A percentile compares a stretch with the other conserved stretches of the same genome.
These are phyloP conservation scores for Chironomus riparius DNA, from an alignment of 2,888 invertebrate species.

Conservation along the genomic window DNA sequence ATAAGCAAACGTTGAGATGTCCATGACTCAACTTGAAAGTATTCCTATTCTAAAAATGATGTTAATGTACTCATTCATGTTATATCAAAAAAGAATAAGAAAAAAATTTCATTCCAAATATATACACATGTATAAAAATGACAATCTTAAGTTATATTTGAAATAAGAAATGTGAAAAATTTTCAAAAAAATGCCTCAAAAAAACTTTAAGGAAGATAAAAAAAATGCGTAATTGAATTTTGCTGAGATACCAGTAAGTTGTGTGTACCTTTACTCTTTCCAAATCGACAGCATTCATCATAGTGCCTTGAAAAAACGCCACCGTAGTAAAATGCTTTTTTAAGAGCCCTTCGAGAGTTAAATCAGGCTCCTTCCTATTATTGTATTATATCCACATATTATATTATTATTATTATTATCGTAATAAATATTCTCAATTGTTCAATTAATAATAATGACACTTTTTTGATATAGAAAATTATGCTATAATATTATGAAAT, in stretches of 20 bases:
- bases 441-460: too few relatives aligned
- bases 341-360: constrained; percentile 92
- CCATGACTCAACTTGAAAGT: too few relatives aligned
- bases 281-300: constrained; percentile 99
- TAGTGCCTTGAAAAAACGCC: constrained; percentile 99
- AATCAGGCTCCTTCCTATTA: constrained; percentile 98
- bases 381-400: background rate
- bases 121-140: background rate
- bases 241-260: background rate
- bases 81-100: background rate
- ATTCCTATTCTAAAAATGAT: background rate
- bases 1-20: too few relatives aligned
- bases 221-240: too few relatives aligned
- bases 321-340: constrained; percentile 99
- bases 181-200: background rate
- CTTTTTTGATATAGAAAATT: too few relatives aligned
- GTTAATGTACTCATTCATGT: background rate
- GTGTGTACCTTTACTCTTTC: constrained; percentile 94
- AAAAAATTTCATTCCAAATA: background rate
- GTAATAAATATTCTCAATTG: too few relatives aligned
- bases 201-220: background rate
- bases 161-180: background rate
- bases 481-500: too few relatives aligned
- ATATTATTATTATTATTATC: background rate
- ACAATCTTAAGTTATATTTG: background rate